Evolutionary conservation across 2,113 vertebrate species (phyloP).

Genomic region (Psilopogon haemacephalus): DNA sequence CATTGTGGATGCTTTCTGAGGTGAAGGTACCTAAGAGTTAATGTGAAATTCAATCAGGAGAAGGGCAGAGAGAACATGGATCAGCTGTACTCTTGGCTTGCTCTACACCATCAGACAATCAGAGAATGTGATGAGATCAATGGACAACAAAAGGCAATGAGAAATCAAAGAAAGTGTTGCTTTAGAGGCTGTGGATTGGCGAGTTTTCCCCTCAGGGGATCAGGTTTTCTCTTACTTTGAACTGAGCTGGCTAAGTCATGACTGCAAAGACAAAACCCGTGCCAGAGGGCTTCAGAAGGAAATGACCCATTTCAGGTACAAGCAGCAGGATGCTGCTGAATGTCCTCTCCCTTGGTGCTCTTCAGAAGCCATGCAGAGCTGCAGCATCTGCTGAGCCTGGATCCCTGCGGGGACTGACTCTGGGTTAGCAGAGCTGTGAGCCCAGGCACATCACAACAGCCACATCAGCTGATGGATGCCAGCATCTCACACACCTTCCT

Average conservation of each 20-base stretch:
- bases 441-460: background rate
- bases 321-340: background rate
- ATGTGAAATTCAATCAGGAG: slow-evolving; percentile 17
- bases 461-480: rapidly evolving
- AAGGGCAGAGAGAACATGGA: slow-evolving; percentile 53
- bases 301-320: background rate
- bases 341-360: background rate
- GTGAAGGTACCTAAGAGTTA: background rate
- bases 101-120: background rate
- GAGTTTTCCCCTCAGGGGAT: slow-evolving; percentile 13
- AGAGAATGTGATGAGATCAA: slow-evolving; percentile 36
- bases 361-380: background rate
- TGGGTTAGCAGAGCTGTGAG: rapidly evolving
- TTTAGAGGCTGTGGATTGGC: slow-evolving; percentile 12
- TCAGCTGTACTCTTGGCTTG: slow-evolving; percentile 11
- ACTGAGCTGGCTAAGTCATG: background rate
- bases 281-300: background rate
- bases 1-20: background rate
- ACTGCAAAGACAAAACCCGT: background rate
- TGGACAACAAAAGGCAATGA: slow-evolving; percentile 51
- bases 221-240: slow-evolving; percentile 22
- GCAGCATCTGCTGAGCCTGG: background rate
- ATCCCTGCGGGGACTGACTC: rapidly evolving
- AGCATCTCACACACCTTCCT: background rate
- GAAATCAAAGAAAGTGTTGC: slow-evolving; percentile 42